A percentile compares a stretch with the other conserved stretches of the same genome.
Evolutionary conservation across 2,888 invertebrate species (phyloP).

Genomic region (Heliconius erato): DNA sequence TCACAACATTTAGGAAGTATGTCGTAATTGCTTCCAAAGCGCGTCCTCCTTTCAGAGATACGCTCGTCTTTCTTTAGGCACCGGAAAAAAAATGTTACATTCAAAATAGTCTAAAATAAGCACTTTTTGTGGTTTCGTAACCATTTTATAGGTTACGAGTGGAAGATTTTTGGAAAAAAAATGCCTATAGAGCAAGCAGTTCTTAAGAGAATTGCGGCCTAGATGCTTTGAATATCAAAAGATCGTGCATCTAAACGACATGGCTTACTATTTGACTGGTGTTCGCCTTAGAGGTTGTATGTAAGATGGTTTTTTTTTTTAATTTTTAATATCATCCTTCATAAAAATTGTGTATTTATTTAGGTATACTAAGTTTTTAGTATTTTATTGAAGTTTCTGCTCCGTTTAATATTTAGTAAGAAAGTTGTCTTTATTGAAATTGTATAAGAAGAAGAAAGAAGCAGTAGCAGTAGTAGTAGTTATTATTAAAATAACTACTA

Average conservation of each 20-base stretch:
- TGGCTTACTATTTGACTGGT: slow-evolving; percentile 11
- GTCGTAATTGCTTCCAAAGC: slow-evolving; percentile 48
- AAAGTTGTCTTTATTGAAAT: no score
- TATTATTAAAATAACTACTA: no score
- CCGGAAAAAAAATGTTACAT: slow-evolving; percentile 43
- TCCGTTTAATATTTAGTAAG: no score
- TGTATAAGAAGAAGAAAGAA: no score
- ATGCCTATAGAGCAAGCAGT: slow-evolving; percentile 11
- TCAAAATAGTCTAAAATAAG: slow-evolving; percentile 43
- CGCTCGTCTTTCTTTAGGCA: slow-evolving; percentile 46
- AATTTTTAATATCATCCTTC: no score
- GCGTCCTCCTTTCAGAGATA: slow-evolving; percentile 48
- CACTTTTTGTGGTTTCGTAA: slow-evolving; percentile 28
- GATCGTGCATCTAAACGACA: slow-evolving; percentile 24
- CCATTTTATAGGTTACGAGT: slow-evolving; percentile 30
- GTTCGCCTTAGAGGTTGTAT: not conserved
- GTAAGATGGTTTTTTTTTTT: not conserved
- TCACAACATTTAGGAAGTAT: slow-evolving; percentile 46
- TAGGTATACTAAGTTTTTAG: no score
- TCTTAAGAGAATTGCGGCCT: slow-evolving; percentile 26
- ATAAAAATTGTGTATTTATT: not conserved
- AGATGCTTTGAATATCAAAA: slow-evolving; percentile 37
- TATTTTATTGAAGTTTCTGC: no score
- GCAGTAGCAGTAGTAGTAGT: no score
- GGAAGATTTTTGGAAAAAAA: slow-evolving; percentile 33